Percentiles rank a stretch among this genome's conserved stretches.
These are phyloP conservation scores for Percopsis transmontana DNA, from an alignment of 2,113 vertebrate genomes.

Conservation along the genomic window DNA sequence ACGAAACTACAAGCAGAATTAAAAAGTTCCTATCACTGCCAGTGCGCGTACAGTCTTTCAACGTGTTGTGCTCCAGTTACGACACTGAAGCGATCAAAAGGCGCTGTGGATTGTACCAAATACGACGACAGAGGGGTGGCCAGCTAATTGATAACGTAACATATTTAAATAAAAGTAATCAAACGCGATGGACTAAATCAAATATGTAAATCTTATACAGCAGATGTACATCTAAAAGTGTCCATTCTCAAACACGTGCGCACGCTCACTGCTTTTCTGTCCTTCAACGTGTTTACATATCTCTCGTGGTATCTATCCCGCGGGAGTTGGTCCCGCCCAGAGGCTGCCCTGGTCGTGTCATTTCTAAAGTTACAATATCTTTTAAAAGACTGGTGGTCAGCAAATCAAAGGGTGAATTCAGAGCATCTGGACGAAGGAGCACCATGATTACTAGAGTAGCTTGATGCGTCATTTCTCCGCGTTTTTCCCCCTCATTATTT, in stretches of 20 bases:
- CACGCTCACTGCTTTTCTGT: rapidly evolving
- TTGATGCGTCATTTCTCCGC: too few relatives aligned
- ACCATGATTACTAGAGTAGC: conserved; percentile 1
- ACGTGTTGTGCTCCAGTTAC: conserved; percentile 68
- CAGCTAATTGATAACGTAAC: background rate
- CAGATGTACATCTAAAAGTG: too few relatives aligned
- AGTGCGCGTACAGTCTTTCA: conserved; percentile 38
- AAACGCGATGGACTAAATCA: background rate
- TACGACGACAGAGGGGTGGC: conserved; percentile 13
- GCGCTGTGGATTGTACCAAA: conserved; percentile 71
- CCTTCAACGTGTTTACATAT: rapidly evolving
- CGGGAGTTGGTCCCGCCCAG: conserved; percentile 36
- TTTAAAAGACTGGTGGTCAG: conserved; percentile 42
- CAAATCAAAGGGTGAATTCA: conserved; percentile 32
- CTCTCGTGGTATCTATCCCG: background rate
- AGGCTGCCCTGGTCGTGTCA: conserved; percentile 60
- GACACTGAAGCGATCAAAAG: conserved; percentile 63
- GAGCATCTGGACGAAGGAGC: conserved; percentile 13
- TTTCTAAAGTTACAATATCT: conserved; percentile 63
- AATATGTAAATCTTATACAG: too few relatives aligned
- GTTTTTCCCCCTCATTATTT: too few relatives aligned
- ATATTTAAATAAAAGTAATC: background rate
- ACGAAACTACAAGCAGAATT: conserved; percentile 56
- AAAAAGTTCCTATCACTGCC: conserved; percentile 63
- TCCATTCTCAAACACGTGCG: background rate